Base-by-base conservation (phyloP, 2,797 vertebrate genomes). In the Catharus ustulatus region DNA sequence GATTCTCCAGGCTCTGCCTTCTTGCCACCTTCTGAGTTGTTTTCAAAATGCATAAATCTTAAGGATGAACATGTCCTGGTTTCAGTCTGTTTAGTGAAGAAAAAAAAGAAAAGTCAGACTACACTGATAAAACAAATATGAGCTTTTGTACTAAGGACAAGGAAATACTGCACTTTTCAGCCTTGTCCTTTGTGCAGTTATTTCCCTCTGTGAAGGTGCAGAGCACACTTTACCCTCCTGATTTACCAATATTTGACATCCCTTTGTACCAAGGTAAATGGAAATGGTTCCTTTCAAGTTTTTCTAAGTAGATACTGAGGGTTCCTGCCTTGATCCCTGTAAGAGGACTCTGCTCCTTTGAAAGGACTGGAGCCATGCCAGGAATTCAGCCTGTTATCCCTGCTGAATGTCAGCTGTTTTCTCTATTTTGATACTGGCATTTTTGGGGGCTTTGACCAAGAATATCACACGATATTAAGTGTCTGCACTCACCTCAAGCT, bases 11-110 rank as follows among this genome's bases (percentile, higher is more conserved):
- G 23, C 94, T 94, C 92, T 95, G 83, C 90, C 96, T 96, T 95
- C 94, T 95, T 90, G 85, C 93, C 89, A 91, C 86, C 90, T 97
- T 96, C 91, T 69, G 88, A 78, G 57, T 85, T 81, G 75, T 92
- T 96, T 95, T 87, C 95, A 90, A 94, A 96, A 92, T 69, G 74
- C 94, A 92, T 89, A 94, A 94, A 93, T 95, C 84, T 91, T 89
- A 80, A 92, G 86, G 85, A 91, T 86, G 90, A 94, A 80, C 36
- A 27, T 62, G 89, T 93, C 94, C 93, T 94, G 69, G 27, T 95
- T 94, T 95, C 86, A 34, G 48, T 83, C 89, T 84, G 46, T 82
- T 89, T 62, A 87, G 62, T 63, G 13, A 34, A 57, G 34, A 22
- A 73, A 58, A 71, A 82, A 82, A 59, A 73, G 19, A 62, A 66